A percentile compares a stretch with the other conserved stretches of the same genome.
phyloP scores from a whole-genome alignment of 2,797 vertebrate species.

The Synaphobranchus kaupii region DNA sequence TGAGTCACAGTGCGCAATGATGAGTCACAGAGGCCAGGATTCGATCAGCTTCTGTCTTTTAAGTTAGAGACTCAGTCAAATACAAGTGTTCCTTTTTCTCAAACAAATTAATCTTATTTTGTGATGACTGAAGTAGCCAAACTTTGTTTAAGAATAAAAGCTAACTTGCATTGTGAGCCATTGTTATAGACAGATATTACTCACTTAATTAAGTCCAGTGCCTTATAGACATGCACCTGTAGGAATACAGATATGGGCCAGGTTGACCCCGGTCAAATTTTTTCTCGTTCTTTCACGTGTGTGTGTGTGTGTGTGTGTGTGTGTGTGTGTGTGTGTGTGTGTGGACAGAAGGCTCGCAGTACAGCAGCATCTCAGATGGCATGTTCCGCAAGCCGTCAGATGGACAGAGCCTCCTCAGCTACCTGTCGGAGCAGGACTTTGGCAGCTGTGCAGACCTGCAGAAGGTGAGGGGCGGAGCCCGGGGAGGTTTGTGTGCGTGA shows the following conservation, averaged over 20 bases:
- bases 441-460: conserved; percentile 98
- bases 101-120: no score
- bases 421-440: conserved; percentile 98
- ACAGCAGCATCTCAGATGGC: conserved; percentile 77
- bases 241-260: no score
- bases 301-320: conserved; percentile 24
- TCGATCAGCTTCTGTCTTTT: no score
- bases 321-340: conserved; percentile 33
- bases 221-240: no score
- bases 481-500: not conserved
- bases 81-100: no score
- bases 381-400: conserved; percentile 93
- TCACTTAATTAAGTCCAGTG: no score
- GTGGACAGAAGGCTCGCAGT: conserved; percentile 76
- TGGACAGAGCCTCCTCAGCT: conserved; percentile 98
- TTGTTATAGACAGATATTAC: no score
- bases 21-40: no score
- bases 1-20: not conserved
- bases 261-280: not conserved
- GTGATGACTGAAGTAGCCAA: no score
- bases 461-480: conserved; percentile 76
- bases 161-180: no score
- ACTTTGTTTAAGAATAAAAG: no score
- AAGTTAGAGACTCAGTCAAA: no score
- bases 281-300: not conserved